phyloP scores from a whole-genome alignment of 2,888 invertebrate species.

The Limnephilus lunatus region DNA sequence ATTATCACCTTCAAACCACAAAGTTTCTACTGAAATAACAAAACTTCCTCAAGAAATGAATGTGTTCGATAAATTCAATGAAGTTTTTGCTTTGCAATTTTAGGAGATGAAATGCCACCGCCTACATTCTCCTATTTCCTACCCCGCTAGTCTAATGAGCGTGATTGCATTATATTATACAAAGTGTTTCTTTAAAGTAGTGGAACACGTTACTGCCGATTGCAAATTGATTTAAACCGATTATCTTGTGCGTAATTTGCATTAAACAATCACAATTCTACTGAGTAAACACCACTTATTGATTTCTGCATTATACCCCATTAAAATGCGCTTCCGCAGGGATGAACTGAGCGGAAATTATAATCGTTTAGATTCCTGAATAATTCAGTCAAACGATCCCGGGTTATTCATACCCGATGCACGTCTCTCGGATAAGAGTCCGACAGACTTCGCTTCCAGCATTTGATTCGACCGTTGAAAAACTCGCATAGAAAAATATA shows the following conservation, averaged over 20 bases:
- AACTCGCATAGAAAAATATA: background rate
- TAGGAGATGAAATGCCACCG: constrained; percentile 23
- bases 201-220: background rate
- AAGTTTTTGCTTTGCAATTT: background rate
- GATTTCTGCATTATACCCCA: background rate
- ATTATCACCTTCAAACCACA: constrained; percentile 21
- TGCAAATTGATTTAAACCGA: background rate
- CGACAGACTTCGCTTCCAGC: background rate
- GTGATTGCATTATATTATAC: background rate
- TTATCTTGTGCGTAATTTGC: background rate
- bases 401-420: background rate
- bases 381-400: background rate
- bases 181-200: constrained; percentile 3
- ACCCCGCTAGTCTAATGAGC: constrained; percentile 28
- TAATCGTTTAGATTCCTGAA: background rate
- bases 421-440: background rate
- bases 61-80: constrained; percentile 3
- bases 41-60: background rate
- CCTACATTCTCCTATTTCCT: constrained; percentile 23
- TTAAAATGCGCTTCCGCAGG: background rate
- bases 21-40: background rate
- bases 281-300: background rate
- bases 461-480: background rate
- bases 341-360: background rate
- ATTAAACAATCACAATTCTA: background rate